Base-by-base conservation (phyloP, 1,140 invertebrate genomes). In the Lucilia cuprina region DNA sequence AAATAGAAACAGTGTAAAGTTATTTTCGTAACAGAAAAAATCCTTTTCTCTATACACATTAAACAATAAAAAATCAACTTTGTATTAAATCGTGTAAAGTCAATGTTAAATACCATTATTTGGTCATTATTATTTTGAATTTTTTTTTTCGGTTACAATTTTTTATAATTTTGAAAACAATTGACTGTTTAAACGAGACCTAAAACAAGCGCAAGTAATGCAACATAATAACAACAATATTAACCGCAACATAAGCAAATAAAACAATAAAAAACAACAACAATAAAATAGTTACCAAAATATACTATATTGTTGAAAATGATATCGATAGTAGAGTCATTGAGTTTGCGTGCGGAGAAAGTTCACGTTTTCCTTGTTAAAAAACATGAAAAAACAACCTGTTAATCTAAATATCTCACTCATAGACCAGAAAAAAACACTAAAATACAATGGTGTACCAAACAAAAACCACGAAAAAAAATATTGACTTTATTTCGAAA, bases 391-490 rank as follows among this genome's bases (percentile, higher is more conserved):
- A 70, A 83, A 85, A 90, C 89, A 90, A 90, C 89, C 89, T 90
- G 89, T 90, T 90, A 90, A 90, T 90, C 89, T 90, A 90, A 90
- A 90, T 90, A 90, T 90, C 89, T 90, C 89, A 90, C 89, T 89
- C 89, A 82, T 74, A 50, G 82, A 17, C 41, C 25, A 30, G 8
- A 12, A 30, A 3, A 17, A 14, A 82, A 55, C 19, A 82, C n/a
- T 12, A 21, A 82, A 50, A 55, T 55, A 8, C 47, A 60, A n/a
- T 60, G 55, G 14, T n/a, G 55, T n/a, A 5, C 14, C 55, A 60
- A 14, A 60, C 13, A 55, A 82, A 82, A 82, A 82, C 21, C 80
- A 55, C 14, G 17, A 41, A 78, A 30, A n/a, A n/a, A 80, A 50
- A 80, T 21, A 49, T 49, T 80, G 41, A 49, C 77, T 80, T 41